phyloP scores from a whole-genome alignment of 1,140 invertebrate genomes.

The Laupala kohalensis region DNA sequence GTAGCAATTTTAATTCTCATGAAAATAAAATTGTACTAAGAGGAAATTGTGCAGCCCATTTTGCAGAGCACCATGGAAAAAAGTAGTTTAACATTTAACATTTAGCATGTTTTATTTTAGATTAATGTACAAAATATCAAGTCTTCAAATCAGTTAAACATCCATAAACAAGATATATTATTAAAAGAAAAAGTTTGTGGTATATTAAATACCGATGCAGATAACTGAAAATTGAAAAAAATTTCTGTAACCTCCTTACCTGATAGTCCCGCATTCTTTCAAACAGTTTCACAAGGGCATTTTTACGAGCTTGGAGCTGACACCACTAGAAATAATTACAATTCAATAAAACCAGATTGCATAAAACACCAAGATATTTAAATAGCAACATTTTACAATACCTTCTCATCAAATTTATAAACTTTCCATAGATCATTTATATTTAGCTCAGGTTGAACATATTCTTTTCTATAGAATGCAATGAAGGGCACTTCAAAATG shows the following conservation, averaged over 20 bases:
- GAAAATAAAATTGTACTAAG: too few species aligned
- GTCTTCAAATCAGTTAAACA: too few species aligned
- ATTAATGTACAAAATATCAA: too few species aligned
- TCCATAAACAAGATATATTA: too few species aligned
- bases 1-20: too few species aligned
- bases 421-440: slow-evolving; percentile 97
- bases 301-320: slow-evolving; percentile 75
- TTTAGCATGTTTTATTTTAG: too few species aligned
- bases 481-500: slow-evolving; percentile 96
- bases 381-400: slow-evolving; percentile 22
- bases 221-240: too few species aligned
- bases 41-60: too few species aligned
- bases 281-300: slow-evolving; percentile 68
- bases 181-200: too few species aligned
- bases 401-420: slow-evolving; percentile 89
- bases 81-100: too few species aligned
- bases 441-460: slow-evolving; percentile 84
- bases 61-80: too few species aligned
- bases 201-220: too few species aligned
- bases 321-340: slow-evolving; percentile 56
- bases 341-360: neutral
- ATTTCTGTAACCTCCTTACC: neutral
- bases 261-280: slow-evolving; percentile 85
- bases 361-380: neutral
- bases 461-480: slow-evolving; percentile 96